Conservation (phyloP, 2,113 vertebrate species). For the Puntigrus tetrazona region DNA sequence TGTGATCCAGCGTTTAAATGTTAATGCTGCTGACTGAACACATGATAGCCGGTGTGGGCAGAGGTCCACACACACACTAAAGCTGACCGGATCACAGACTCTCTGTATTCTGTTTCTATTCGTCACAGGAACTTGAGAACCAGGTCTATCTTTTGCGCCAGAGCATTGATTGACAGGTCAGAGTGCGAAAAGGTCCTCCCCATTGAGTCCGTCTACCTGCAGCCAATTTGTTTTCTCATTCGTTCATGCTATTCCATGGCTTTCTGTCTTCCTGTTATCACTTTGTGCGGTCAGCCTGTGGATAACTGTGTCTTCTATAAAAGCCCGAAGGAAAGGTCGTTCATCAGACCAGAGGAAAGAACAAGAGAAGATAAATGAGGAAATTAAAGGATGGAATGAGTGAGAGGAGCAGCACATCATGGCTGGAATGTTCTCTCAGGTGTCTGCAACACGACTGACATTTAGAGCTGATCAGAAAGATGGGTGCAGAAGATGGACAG, state of each 20-base stretch:
- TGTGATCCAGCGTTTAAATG: slow-evolving; percentile 1
- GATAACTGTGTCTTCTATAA: background rate
- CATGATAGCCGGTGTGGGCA: slow-evolving; percentile 15
- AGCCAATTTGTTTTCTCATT: background rate
- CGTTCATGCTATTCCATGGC: background rate
- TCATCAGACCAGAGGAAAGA: background rate
- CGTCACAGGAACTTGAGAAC: background rate
- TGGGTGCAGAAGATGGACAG: too few relatives aligned
- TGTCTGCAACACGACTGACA: background rate
- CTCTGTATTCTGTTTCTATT: background rate
- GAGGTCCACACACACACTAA: too few relatives aligned
- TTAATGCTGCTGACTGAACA: slow-evolving; percentile 38
- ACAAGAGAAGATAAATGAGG: background rate
- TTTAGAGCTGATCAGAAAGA: too few relatives aligned
- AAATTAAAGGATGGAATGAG: background rate
- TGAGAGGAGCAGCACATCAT: background rate
- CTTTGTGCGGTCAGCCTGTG: background rate
- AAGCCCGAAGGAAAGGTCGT: background rate
- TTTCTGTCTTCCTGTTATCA: background rate
- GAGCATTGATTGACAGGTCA: slow-evolving; percentile 6
- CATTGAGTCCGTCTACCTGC: background rate
- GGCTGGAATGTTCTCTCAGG: background rate
- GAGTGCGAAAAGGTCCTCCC: background rate
- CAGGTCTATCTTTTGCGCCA: background rate
- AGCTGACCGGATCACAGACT: background rate